phyloP scores from a whole-genome alignment of 2,888 invertebrate genomes.

The Cephalotes varians region DNA sequence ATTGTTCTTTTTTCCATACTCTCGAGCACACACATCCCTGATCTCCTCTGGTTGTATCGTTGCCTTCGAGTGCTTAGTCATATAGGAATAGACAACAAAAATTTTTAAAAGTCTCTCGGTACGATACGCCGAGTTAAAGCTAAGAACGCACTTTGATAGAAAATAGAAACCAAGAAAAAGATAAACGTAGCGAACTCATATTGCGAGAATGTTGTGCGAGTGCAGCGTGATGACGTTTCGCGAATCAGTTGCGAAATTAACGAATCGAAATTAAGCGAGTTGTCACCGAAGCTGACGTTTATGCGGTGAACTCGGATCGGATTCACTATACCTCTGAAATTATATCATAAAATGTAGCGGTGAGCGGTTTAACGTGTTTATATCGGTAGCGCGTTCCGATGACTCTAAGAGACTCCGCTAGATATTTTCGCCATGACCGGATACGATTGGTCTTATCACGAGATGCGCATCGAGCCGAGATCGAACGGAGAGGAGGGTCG shows the following conservation, averaged over 20 bases:
- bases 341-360: constrained; percentile 17
- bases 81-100: neutral
- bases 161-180: neutral
- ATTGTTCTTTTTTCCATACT: neutral
- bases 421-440: constrained; percentile 1
- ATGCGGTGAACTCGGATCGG: neutral
- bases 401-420: neutral
- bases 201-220: neutral
- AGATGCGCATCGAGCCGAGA: neutral
- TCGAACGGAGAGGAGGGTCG: neutral
- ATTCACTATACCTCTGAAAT: neutral
- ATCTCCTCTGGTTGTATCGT: neutral
- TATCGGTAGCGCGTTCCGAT: neutral
- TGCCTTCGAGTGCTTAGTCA: neutral
- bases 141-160: neutral
- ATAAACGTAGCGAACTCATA: neutral
- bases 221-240: neutral
- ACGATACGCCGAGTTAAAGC: neutral
- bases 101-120: neutral
- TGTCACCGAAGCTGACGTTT: neutral
- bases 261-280: neutral
- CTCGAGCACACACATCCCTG: neutral
- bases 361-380: constrained; percentile 13
- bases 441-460: constrained; percentile 13
- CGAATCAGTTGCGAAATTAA: neutral